A percentile compares a stretch with the other conserved stretches of the same genome.
phyloP scores from a whole-genome alignment of 2,113 vertebrate genomes.

The Pedetes capensis region DNA sequence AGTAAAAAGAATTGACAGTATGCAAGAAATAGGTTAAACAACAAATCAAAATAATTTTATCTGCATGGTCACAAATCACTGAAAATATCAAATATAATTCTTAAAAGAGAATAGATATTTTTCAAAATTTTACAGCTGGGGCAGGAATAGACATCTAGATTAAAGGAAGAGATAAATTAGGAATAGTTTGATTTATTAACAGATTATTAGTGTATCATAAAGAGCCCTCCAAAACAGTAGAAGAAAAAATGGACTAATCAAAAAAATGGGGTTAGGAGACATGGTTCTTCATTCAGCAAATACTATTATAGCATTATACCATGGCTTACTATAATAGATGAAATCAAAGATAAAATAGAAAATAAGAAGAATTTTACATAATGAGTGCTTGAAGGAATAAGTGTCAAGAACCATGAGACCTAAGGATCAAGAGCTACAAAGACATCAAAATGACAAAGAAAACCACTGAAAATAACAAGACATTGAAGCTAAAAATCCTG shows the following conservation, averaged over 20 bases:
- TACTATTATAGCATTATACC: background rate
- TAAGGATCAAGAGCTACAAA: slow-evolving; percentile 40
- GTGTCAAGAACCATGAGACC: background rate
- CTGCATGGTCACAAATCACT: background rate
- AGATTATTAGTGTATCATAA: background rate
- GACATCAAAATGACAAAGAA: background rate
- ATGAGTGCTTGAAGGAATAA: background rate
- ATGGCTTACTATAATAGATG: background rate
- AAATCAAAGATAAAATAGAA: slow-evolving; percentile 17
- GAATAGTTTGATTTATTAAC: background rate
- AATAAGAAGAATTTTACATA: background rate
- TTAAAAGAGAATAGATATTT: background rate
- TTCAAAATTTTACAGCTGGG: background rate
- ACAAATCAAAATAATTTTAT: background rate
- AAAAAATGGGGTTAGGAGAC: background rate
- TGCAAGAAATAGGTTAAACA: background rate
- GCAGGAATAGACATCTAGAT: background rate
- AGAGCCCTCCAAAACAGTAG: background rate
- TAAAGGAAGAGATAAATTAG: background rate
- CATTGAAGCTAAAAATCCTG: background rate
- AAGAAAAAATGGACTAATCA: background rate
- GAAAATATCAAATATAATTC: background rate
- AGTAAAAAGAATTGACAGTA: background rate
- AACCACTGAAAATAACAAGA: background rate
- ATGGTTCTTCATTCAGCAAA: background rate